phyloP scores from a whole-genome alignment of 2,797 vertebrate genomes.

The Cichlasoma orientale region DNA sequence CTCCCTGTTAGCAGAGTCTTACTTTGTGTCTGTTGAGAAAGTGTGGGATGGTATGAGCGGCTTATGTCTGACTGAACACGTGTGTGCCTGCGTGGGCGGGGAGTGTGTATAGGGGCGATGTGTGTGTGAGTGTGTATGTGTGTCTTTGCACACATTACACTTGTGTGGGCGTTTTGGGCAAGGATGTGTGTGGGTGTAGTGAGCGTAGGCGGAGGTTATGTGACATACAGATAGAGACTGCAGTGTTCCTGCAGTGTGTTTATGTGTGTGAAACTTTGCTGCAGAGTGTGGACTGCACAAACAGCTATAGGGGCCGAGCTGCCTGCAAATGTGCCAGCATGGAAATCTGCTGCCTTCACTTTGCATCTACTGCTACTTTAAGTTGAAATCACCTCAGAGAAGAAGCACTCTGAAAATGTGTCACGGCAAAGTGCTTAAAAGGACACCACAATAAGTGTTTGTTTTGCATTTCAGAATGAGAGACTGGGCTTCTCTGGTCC shows the following conservation, averaged over 20 bases:
- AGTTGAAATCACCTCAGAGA: conserved; percentile 25
- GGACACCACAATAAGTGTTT: neutral
- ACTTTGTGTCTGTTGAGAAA: conserved; percentile 77
- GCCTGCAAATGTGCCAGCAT: conserved; percentile 57
- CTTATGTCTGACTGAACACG: conserved; percentile 82
- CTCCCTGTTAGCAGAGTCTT: conserved; percentile 65
- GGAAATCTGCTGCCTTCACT: conserved; percentile 60
- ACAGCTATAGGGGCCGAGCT: conserved; percentile 64
- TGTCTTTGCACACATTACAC: conserved; percentile 66
- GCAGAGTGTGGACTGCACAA: conserved; percentile 53
- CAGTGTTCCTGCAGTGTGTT: conserved; percentile 69
- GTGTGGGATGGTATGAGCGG: conserved; percentile 79
- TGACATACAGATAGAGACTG: conserved; percentile 78
- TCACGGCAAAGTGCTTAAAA: conserved; percentile 7
- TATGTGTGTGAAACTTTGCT: conserved; percentile 69
- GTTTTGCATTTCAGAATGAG: neutral
- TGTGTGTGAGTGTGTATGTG: conserved; percentile 58
- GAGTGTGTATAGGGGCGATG: conserved; percentile 72
- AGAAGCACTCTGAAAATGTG: conserved; percentile 23
- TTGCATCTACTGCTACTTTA: conserved; percentile 20
- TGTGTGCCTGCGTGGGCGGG: conserved; percentile 74
- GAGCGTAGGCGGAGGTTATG: conserved; percentile 73
- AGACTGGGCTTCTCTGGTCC: neutral
- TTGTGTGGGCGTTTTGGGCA: conserved; percentile 74
- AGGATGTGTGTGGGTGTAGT: conserved; percentile 76